Conservation (phyloP, 2,113 vertebrate species). For the Pterocles gutturalis region DNA sequence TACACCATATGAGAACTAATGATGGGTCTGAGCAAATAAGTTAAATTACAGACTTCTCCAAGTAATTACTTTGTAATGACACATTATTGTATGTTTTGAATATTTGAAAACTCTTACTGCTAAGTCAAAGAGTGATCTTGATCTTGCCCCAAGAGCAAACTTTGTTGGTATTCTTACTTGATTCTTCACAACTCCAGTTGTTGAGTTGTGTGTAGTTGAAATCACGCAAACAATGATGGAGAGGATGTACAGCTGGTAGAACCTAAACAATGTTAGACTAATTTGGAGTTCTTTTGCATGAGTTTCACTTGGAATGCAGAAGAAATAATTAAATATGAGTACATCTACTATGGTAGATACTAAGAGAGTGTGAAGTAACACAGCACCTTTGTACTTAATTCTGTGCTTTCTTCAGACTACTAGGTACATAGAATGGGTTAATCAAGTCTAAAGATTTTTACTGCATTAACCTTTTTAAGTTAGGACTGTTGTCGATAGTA, state of each 20-base stretch:
- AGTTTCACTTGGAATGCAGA: not conserved
- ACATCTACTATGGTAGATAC: not conserved
- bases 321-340: not conserved
- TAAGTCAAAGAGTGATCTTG: not conserved
- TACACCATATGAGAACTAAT: not conserved
- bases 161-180: not conserved
- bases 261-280: not conserved
- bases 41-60: not conserved
- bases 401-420: not conserved
- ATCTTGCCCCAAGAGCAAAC: not conserved
- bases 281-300: not conserved
- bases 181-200: not conserved
- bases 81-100: not conserved
- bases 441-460: not conserved
- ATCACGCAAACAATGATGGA: not conserved
- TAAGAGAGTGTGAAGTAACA: not conserved
- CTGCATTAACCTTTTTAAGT: not conserved
- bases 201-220: not conserved
- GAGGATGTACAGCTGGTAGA: not conserved
- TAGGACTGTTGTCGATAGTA: not conserved
- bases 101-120: not conserved
- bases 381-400: not conserved
- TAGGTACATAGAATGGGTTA: not conserved
- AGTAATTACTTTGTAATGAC: not conserved
- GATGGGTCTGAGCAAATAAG: not conserved